Conservation (phyloP, 2,113 vertebrate genomes). For the Ameiurus melas region DNA sequence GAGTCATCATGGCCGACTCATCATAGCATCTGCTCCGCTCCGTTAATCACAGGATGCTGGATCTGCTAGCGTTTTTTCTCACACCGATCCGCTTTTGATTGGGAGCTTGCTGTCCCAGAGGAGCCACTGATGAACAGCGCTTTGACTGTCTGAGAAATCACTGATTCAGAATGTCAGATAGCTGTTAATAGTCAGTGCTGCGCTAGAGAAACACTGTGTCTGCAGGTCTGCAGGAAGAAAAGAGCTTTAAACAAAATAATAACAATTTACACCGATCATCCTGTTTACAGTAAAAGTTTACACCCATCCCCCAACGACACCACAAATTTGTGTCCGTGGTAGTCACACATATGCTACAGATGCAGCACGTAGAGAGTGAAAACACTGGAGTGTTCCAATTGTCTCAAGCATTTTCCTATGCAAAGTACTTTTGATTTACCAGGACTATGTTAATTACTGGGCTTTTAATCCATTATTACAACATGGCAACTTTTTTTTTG, state of each 20-base stretch:
- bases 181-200: slow-evolving; percentile 3
- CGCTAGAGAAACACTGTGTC: background rate
- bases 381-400: background rate
- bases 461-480: background rate
- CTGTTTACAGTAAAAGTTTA: too few relatives aligned
- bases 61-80: background rate
- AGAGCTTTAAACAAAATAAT: too few relatives aligned
- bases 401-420: background rate
- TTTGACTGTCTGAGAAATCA: slow-evolving; percentile 9
- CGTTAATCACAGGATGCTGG: slow-evolving; percentile 10
- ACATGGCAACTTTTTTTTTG: background rate
- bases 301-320: too few relatives aligned
- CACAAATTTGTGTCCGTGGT: background rate
- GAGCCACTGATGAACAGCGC: background rate
- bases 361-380: background rate
- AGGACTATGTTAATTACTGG: background rate
- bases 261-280: too few relatives aligned
- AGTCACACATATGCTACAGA: background rate
- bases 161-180: background rate
- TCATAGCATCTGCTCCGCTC: slow-evolving; percentile 13
- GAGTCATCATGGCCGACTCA: slow-evolving; percentile 49
- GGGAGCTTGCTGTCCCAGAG: background rate
- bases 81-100: background rate
- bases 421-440: slow-evolving; percentile 5
- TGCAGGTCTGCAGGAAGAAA: background rate